phyloP scores from a whole-genome alignment of 2,888 invertebrate genomes.

The Lasiommata megera region DNA sequence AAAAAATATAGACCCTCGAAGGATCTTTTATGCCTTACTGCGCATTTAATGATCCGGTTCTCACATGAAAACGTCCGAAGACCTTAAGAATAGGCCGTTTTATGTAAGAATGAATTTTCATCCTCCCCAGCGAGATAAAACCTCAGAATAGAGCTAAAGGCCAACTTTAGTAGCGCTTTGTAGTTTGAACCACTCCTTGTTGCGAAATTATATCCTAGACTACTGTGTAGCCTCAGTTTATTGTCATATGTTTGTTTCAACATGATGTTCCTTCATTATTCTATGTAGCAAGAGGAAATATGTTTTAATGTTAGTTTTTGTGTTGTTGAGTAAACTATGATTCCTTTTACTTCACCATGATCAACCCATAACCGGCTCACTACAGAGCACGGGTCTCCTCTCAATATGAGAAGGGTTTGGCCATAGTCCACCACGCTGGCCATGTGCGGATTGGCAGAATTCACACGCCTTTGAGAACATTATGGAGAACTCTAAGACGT shows the following conservation, averaged over 20 bases:
- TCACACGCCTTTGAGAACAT: too few relatives aligned
- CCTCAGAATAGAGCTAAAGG: slow-evolving; percentile 34
- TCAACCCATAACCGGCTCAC: too few relatives aligned
- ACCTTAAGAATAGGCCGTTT: slow-evolving; percentile 29
- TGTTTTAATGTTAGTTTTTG: too few relatives aligned
- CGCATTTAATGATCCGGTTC: slow-evolving; percentile 23
- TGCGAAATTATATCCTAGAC: slow-evolving; percentile 28
- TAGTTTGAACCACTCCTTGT: slow-evolving; percentile 30
- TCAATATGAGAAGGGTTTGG: too few relatives aligned
- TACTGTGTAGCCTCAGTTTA: slow-evolving; percentile 30
- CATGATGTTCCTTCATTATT: neutral
- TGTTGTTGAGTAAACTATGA: neutral
- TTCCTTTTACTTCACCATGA: neutral
- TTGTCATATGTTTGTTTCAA: slow-evolving; percentile 34
- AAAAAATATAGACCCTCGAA: slow-evolving; percentile 13
- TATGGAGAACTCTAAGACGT: too few relatives aligned
- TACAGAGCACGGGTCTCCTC: too few relatives aligned
- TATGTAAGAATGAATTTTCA: slow-evolving; percentile 33
- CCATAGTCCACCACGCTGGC: too few relatives aligned
- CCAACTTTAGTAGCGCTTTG: slow-evolving; percentile 35
- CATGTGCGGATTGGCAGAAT: too few relatives aligned
- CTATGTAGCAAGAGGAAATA: neutral
- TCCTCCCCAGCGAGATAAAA: slow-evolving; percentile 30
- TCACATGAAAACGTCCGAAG: slow-evolving; percentile 22
- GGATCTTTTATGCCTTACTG: slow-evolving; percentile 18